Conservation (phyloP, 1,140 invertebrate genomes). For the Pseudachorutes palmiensis region DNA sequence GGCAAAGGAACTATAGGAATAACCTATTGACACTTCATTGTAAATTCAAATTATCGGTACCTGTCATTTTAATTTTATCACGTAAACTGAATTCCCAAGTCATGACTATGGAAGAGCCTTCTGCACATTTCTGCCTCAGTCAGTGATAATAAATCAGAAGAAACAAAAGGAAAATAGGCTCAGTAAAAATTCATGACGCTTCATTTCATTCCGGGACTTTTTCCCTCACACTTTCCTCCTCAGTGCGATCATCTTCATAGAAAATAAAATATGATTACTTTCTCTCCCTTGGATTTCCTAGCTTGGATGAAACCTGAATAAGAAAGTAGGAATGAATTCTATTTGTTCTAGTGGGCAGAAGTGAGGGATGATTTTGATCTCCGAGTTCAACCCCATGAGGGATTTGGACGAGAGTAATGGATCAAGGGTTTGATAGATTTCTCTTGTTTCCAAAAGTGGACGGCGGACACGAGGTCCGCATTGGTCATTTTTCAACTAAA, state of each 20-base stretch:
- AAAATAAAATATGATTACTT: conserved; percentile 2
- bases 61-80: conserved; percentile 32
- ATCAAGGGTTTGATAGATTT: conserved; percentile 34
- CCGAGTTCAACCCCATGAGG: conserved; percentile 1
- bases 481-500: conserved; percentile 2
- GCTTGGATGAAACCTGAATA: too few species aligned
- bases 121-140: conserved; percentile 32
- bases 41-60: neutral
- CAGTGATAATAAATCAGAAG: conserved; percentile 33
- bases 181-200: conserved; percentile 16
- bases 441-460: conserved; percentile 22
- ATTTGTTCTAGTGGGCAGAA: neutral
- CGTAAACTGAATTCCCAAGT: conserved; percentile 34
- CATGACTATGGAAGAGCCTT: conserved; percentile 38
- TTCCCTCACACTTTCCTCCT: neutral
- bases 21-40: neutral
- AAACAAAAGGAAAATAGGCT: conserved; percentile 11
- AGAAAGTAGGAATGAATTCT: too few species aligned
- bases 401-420: conserved; percentile 15
- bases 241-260: neutral
- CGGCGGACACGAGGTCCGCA: conserved; percentile 3
- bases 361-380: neutral
- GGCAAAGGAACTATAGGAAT: too few species aligned
- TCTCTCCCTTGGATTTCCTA: too few species aligned
- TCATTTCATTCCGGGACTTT: conserved; percentile 13